phyloP scores from a whole-genome alignment of 2,113 vertebrate species.

The Motacilla tschutschensis region DNA sequence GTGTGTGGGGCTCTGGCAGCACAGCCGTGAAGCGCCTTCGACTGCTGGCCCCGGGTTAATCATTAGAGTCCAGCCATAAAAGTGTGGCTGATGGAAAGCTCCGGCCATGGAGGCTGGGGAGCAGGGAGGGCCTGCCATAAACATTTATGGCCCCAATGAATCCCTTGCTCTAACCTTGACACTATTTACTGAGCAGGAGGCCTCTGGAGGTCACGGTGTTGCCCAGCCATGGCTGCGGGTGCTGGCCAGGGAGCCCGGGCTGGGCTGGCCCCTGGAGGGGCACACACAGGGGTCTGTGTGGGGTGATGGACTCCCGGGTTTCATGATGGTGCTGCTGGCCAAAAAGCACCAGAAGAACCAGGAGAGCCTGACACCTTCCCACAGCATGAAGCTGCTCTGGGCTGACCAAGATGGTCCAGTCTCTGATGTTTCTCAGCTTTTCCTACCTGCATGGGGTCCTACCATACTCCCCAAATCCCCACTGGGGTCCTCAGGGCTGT shows the following conservation, averaged over 20 bases:
- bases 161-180: conserved; percentile 68
- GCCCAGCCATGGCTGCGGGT: neutral
- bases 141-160: conserved; percentile 61
- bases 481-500: neutral
- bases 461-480: neutral
- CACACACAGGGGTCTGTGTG: neutral
- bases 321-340: rapidly evolving
- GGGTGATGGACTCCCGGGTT: rapidly evolving
- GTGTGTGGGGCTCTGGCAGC: rapidly evolving
- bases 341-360: neutral
- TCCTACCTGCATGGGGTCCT: no score
- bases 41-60: conserved; percentile 53
- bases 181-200: conserved; percentile 59
- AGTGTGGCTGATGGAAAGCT: conserved; percentile 74
- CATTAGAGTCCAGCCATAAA: conserved; percentile 69
- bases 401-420: neutral
- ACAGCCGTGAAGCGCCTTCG: neutral
- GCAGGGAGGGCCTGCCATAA: conserved; percentile 43
- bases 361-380: neutral
- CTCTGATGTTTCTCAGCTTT: neutral
- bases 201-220: conserved; percentile 38
- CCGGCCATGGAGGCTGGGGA: conserved; percentile 39
- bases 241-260: neutral
- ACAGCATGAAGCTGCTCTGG: rapidly evolving
- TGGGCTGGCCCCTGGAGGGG: neutral